Conservation (phyloP, 2,888 invertebrate species). For the Rhorus exstirpatorius region DNA sequence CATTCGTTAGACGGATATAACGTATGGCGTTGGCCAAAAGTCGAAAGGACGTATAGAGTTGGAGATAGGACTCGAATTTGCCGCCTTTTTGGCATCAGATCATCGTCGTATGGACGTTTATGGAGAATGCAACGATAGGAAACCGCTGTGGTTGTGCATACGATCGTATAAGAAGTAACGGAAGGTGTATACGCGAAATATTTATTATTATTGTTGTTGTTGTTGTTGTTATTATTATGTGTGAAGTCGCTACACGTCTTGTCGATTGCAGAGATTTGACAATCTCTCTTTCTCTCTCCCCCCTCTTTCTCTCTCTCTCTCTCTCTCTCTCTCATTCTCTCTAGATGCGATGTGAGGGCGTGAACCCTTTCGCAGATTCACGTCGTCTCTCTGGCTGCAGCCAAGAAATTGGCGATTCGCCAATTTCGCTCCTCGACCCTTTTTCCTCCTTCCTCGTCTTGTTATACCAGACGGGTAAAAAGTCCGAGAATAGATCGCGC, state of each 20-base stretch:
- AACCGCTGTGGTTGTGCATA: not conserved
- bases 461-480: conserved; percentile 40
- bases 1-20: not conserved
- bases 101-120: not conserved
- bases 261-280: conserved; percentile 18
- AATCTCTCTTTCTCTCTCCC: too few species aligned
- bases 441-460: conserved; percentile 40
- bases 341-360: conserved; percentile 14
- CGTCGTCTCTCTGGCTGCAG: conserved; percentile 18
- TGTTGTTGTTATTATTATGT: not conserved
- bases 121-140: not conserved
- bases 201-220: too few species aligned
- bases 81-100: not conserved
- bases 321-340: too few species aligned
- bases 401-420: conserved; percentile 52
- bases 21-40: too few species aligned
- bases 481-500: conserved; percentile 38
- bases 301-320: too few species aligned
- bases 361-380: conserved; percentile 26
- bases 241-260: conserved; percentile 9
- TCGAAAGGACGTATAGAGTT: conserved; percentile 4
- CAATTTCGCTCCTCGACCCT: conserved; percentile 45
- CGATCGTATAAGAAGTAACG: conserved; percentile 39
- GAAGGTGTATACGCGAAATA: conserved; percentile 24
- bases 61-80: not conserved